These are phyloP conservation scores for Drosophila villosipedis DNA, from an alignment of 2,888 invertebrate species.

Conservation along the genomic window DNA sequence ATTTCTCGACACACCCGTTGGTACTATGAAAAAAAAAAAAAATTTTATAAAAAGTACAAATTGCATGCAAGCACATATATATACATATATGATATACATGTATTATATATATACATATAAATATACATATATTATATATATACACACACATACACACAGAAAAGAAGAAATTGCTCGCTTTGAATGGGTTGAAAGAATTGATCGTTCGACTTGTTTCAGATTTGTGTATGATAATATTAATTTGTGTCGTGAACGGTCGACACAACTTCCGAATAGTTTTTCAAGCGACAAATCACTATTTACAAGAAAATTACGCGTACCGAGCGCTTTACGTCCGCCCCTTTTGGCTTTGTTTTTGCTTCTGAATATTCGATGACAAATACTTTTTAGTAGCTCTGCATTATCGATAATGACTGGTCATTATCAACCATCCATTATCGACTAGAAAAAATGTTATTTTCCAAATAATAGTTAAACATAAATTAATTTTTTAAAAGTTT, in stretches of 20 bases:
- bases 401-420: slow-evolving; percentile 39
- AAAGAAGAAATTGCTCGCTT: slow-evolving; percentile 18
- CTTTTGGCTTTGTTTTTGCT: slow-evolving; percentile 64
- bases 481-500: neutral
- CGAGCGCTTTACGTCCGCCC: slow-evolving; percentile 63
- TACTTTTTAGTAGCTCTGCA: slow-evolving; percentile 17
- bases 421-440: slow-evolving; percentile 29
- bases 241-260: slow-evolving; percentile 26
- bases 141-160: slow-evolving; percentile 24
- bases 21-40: slow-evolving; percentile 7
- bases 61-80: slow-evolving; percentile 25
- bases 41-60: slow-evolving; percentile 7
- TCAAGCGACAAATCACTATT: slow-evolving; percentile 44
- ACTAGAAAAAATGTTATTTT: slow-evolving; percentile 11
- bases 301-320: slow-evolving; percentile 58
- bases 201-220: slow-evolving; percentile 2
- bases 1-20: slow-evolving; percentile 6
- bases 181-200: slow-evolving; percentile 7
- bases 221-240: slow-evolving; percentile 15
- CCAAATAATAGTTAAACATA: neutral
- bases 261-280: slow-evolving; percentile 29
- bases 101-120: slow-evolving; percentile 1
- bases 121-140: neutral
- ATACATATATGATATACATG: slow-evolving; percentile 1
- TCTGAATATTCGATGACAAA: slow-evolving; percentile 58